Conservation (phyloP, 2,113 vertebrate species). For the Cyanoliseus patagonus region DNA sequence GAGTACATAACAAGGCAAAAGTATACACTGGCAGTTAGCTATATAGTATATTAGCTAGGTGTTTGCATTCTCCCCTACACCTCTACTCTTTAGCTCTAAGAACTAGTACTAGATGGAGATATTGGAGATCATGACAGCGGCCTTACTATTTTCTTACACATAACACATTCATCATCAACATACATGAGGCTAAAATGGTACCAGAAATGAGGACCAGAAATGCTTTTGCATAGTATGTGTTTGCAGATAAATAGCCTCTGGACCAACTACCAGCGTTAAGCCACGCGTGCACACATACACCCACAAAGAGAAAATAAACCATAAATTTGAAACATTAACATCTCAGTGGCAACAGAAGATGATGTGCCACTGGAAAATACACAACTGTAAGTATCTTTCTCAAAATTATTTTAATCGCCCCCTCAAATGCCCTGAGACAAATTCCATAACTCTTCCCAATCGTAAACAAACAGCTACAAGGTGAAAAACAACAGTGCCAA, state of each 20-base stretch:
- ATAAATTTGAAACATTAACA: neutral
- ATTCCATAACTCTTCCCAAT: neutral
- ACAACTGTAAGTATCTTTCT: neutral
- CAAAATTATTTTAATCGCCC: neutral
- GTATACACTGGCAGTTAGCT: neutral
- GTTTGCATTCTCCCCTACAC: neutral
- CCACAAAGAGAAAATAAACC: neutral
- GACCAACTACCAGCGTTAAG: neutral
- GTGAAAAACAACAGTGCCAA: neutral
- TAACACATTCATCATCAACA: neutral
- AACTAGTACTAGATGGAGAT: neutral
- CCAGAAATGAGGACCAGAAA: neutral
- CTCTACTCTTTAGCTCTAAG: neutral
- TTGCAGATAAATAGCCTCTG: neutral
- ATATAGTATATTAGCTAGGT: neutral
- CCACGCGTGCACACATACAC: accelerated
- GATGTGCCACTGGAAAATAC: neutral
- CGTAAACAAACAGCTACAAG: neutral
- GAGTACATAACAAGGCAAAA: neutral
- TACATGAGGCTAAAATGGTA: accelerated
- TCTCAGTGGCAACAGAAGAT: neutral
- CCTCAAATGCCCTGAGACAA: neutral
- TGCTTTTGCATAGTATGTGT: neutral
- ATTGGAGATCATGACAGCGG: neutral
- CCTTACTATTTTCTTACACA: neutral